phyloP scores from a whole-genome alignment of 2,113 vertebrate species.

The Thymallus thymallus region DNA sequence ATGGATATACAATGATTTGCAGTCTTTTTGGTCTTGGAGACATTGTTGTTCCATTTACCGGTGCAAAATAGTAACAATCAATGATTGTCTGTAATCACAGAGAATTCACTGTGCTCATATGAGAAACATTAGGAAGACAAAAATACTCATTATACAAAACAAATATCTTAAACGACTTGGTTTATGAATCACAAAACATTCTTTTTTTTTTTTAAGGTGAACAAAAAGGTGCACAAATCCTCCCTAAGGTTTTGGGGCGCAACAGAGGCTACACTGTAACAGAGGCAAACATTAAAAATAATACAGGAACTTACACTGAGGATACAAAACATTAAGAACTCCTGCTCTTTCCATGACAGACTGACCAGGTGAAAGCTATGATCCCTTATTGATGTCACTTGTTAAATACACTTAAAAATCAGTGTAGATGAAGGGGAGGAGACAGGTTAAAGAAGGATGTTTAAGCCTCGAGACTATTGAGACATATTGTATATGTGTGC shows the following conservation, averaged over 20 bases:
- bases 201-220: too few species aligned
- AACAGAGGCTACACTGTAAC: slow-evolving; percentile 14
- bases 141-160: slow-evolving; percentile 13
- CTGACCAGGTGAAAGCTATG: too few species aligned
- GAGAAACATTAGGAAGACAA: slow-evolving; percentile 23
- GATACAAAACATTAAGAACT: too few species aligned
- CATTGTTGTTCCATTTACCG: slow-evolving; percentile 20
- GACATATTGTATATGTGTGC: too few species aligned
- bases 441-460: too few species aligned
- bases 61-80: slow-evolving; percentile 38
- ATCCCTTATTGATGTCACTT: too few species aligned
- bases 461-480: too few species aligned
- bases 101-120: slow-evolving; percentile 40
- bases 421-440: too few species aligned
- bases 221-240: slow-evolving; percentile 47
- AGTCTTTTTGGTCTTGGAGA: slow-evolving; percentile 51
- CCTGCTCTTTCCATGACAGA: too few species aligned
- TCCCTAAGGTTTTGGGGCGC: not conserved
- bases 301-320: slow-evolving; percentile 7
- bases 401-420: too few species aligned
- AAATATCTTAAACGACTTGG: slow-evolving; percentile 31
- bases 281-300: slow-evolving; percentile 1
- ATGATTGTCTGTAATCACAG: slow-evolving; percentile 62
- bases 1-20: not conserved
- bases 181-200: slow-evolving; percentile 46